Evolutionary conservation across 2,797 vertebrate genomes (phyloP).

Genomic region (Tachyglossus aculeatus): DNA sequence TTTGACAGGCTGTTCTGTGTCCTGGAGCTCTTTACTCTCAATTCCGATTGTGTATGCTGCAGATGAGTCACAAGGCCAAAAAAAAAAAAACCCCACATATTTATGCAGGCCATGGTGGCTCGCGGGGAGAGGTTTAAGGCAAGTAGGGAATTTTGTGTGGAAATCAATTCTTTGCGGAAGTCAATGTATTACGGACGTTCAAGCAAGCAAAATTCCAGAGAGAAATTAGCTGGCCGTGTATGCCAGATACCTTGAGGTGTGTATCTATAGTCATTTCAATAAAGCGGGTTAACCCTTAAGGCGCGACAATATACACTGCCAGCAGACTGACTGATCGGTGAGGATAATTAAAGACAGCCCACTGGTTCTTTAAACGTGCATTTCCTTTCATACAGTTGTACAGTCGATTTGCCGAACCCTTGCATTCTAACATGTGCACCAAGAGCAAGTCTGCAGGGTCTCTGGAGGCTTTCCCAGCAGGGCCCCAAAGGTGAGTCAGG

Average conservation of each 20-base stretch:
- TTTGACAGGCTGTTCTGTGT: slow-evolving; percentile 54
- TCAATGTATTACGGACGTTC: slow-evolving; percentile 73
- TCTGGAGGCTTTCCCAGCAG: not conserved
- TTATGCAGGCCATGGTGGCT: slow-evolving; percentile 64
- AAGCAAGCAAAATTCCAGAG: slow-evolving; percentile 76
- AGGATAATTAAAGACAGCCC: slow-evolving; percentile 13
- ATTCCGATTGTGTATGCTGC: slow-evolving; percentile 50
- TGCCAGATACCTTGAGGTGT: slow-evolving; percentile 63
- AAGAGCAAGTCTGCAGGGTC: slow-evolving; percentile 20
- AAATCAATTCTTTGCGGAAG: slow-evolving; percentile 81
- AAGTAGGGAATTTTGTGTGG: slow-evolving; percentile 78
- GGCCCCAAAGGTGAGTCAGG: too few relatives aligned
- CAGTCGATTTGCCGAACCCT: slow-evolving; percentile 57
- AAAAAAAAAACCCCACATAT: slow-evolving; percentile 55
- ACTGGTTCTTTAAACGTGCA: slow-evolving; percentile 48
- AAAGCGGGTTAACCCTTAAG: slow-evolving; percentile 65
- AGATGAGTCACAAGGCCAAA: slow-evolving; percentile 66
- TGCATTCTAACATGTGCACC: slow-evolving; percentile 45
- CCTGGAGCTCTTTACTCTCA: slow-evolving; percentile 46
- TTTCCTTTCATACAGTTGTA: slow-evolving; percentile 53
- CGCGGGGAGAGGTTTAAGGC: slow-evolving; percentile 73
- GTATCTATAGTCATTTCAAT: slow-evolving; percentile 60
- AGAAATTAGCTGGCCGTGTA: slow-evolving; percentile 74
- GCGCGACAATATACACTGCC: slow-evolving; percentile 52
- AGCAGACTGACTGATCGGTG: slow-evolving; percentile 46